phyloP scores from a whole-genome alignment of 2,113 vertebrate genomes.

The Lycaon pictus region DNA sequence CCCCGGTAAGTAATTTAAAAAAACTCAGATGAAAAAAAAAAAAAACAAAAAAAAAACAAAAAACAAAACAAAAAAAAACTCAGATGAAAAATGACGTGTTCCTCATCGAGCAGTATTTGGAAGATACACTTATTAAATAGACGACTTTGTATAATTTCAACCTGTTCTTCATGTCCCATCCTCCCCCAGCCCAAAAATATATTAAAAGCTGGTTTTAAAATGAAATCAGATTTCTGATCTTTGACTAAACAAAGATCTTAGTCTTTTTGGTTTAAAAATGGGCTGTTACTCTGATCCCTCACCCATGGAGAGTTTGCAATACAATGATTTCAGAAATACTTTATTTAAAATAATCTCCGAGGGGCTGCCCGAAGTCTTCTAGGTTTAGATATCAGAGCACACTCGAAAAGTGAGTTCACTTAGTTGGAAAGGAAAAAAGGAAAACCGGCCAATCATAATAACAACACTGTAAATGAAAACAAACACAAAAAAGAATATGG shows the following conservation, averaged over 20 bases:
- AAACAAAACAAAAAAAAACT: too few species aligned
- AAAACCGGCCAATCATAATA: neutral
- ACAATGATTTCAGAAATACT: neutral
- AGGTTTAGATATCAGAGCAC: neutral
- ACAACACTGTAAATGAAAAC: neutral
- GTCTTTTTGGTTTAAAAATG: slow-evolving; percentile 35
- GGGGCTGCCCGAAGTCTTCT: neutral
- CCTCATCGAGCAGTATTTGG: neutral
- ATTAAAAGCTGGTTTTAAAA: slow-evolving; percentile 56
- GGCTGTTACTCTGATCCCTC: neutral
- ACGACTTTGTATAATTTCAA: neutral
- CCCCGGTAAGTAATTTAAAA: neutral
- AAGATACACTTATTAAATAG: neutral
- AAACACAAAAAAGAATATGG: neutral
- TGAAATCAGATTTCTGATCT: slow-evolving; percentile 24
- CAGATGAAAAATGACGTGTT: neutral
- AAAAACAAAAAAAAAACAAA: too few species aligned
- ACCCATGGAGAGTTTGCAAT: neutral
- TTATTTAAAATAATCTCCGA: slow-evolving; percentile 42
- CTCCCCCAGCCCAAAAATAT: neutral
- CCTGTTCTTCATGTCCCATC: neutral
- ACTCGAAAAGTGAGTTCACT: neutral
- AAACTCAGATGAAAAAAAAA: neutral
- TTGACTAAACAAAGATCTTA: neutral
- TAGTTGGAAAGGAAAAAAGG: neutral